Percentiles rank a stretch among this genome's conserved stretches.
Evolutionary conservation across 2,797 vertebrate genomes (phyloP).

Genomic region (Scleropages formosus): DNA sequence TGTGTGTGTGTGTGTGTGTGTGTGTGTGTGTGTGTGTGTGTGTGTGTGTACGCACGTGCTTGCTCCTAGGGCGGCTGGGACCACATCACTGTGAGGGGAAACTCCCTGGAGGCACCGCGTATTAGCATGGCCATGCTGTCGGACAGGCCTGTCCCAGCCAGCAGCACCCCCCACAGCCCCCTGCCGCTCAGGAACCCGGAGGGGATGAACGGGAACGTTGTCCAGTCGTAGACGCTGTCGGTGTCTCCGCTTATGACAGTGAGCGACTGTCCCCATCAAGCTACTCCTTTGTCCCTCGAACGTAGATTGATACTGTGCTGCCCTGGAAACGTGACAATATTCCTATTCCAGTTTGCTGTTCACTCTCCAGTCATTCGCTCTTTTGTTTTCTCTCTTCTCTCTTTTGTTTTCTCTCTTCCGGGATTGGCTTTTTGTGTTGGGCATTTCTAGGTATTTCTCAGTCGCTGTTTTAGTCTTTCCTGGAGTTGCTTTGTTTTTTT

Average conservation of each 20-base stretch:
- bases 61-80: conserved; percentile 91
- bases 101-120: conserved; percentile 68
- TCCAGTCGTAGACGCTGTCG: conserved; percentile 54
- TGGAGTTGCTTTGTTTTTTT: too few species aligned
- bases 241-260: too few species aligned
- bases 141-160: conserved; percentile 40
- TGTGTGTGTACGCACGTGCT: too few species aligned
- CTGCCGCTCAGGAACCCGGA: conserved; percentile 49
- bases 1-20: conserved; percentile 3
- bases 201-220: conserved; percentile 57
- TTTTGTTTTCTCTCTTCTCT: conserved; percentile 13
- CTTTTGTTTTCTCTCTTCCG: conserved; percentile 13
- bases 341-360: not conserved
- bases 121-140: conserved; percentile 40
- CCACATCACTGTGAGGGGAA: conserved; percentile 85
- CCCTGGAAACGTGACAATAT: not conserved
- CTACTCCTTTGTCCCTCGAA: not conserved
- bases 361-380: not conserved
- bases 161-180: conserved; percentile 21
- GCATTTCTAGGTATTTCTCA: too few species aligned
- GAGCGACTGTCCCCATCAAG: not conserved
- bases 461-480: too few species aligned
- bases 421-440: conserved; percentile 6
- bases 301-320: not conserved
- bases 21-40: conserved; percentile 10